Conservation (phyloP, 2,888 invertebrate genomes). For the Mythimna lalbum region DNA sequence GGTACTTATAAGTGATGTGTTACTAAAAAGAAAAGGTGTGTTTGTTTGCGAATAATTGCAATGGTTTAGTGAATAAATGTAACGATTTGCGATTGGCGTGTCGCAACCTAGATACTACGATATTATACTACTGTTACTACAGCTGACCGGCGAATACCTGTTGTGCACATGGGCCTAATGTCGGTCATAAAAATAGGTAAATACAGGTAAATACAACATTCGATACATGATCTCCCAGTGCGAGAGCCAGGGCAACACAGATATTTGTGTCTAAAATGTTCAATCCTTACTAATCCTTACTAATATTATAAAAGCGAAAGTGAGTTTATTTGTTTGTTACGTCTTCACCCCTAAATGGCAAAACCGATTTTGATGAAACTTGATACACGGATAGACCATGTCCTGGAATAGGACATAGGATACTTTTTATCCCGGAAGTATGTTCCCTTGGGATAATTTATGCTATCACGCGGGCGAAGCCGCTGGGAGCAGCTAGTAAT, state of each 20-base stretch:
- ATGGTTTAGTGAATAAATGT: conserved; percentile 49
- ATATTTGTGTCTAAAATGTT: neutral
- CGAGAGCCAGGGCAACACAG: neutral
- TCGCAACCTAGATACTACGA: conserved; percentile 31
- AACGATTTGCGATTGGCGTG: conserved; percentile 32
- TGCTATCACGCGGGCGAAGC: too few species aligned
- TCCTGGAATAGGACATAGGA: too few species aligned
- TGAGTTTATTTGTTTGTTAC: too few species aligned
- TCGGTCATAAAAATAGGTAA: conserved; percentile 1
- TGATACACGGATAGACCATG: too few species aligned
- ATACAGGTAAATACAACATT: too few species aligned
- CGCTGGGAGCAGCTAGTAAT: too few species aligned
- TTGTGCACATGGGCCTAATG: neutral
- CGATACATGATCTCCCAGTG: neutral
- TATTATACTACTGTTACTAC: conserved; percentile 26
- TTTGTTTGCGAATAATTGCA: conserved; percentile 30
- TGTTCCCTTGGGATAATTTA: too few species aligned
- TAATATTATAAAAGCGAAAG: too few species aligned
- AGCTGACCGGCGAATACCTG: conserved; percentile 19
- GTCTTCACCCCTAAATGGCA: too few species aligned
- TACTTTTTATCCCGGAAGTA: too few species aligned
- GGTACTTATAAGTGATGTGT: conserved; percentile 22
- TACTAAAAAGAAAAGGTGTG: conserved; percentile 44
- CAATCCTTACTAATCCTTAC: too few species aligned
- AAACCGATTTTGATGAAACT: too few species aligned